Percentiles rank a stretch among this genome's conserved stretches.
Evolutionary conservation across 1,140 invertebrate species (phyloP).

Genomic region (Lamellibrachia luymesi): DNA sequence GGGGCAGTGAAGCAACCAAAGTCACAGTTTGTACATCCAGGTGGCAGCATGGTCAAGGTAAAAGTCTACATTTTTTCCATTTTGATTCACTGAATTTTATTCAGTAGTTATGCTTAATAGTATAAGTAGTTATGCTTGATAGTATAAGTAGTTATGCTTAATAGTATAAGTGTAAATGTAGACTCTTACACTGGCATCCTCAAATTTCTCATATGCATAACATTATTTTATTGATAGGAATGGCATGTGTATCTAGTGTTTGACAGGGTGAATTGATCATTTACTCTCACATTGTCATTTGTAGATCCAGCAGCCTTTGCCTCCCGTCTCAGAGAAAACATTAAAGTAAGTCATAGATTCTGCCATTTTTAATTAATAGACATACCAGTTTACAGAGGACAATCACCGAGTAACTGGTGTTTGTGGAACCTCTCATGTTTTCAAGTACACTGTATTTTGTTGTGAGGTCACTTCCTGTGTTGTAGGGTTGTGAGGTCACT

Average conservation of each 20-base stretch:
- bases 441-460: too few relatives aligned
- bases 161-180: too few relatives aligned
- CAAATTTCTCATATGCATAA: too few relatives aligned
- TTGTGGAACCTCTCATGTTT: too few relatives aligned
- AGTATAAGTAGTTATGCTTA: too few relatives aligned
- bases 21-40: not conserved
- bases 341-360: conserved; percentile 43
- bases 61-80: not conserved
- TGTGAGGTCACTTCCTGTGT: not conserved
- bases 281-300: not conserved
- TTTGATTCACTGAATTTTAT: too few relatives aligned
- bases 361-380: not conserved
- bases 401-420: not conserved
- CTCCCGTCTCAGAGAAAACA: conserved; percentile 53
- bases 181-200: too few relatives aligned
- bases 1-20: not conserved
- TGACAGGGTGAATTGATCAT: not conserved
- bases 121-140: too few relatives aligned
- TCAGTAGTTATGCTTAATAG: too few relatives aligned
- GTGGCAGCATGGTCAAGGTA: not conserved
- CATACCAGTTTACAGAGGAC: not conserved
- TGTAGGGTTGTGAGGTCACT: not conserved
- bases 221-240: not conserved
- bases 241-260: too few relatives aligned
- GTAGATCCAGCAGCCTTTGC: conserved; percentile 1